phyloP scores from a whole-genome alignment of 2,113 vertebrate species.

The Puma concolor region DNA sequence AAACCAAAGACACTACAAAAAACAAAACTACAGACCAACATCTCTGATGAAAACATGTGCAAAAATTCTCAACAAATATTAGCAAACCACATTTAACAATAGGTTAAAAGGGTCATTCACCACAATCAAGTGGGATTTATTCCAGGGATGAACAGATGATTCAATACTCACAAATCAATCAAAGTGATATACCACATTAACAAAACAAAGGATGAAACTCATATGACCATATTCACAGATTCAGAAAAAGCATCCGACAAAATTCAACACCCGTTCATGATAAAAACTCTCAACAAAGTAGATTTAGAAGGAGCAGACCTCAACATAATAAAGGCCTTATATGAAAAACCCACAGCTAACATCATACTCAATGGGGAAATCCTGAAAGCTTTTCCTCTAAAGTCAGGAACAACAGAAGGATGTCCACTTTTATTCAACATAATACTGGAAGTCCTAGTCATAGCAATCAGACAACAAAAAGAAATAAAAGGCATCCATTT shows the following conservation, averaged over 20 bases:
- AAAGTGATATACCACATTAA: not conserved
- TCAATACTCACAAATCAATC: not conserved
- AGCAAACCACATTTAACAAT: not conserved
- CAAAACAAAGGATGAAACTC: not conserved
- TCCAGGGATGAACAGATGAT: not conserved
- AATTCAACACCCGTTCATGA: not conserved
- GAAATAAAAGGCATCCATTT: not conserved
- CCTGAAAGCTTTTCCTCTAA: not conserved
- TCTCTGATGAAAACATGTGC: not conserved
- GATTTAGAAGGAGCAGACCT: not conserved
- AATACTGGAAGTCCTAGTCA: not conserved
- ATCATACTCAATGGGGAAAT: not conserved
- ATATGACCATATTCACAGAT: not conserved
- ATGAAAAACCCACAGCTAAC: not conserved
- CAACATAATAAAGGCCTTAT: not conserved
- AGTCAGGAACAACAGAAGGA: not conserved
- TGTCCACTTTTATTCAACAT: not conserved
- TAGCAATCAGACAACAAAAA: not conserved
- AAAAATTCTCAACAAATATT: not conserved
- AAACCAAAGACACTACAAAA: no score
- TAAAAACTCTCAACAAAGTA: not conserved
- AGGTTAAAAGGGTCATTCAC: not conserved
- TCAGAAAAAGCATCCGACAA: not conserved
- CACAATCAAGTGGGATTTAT: not conserved
- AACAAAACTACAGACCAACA: not conserved